phyloP scores from a whole-genome alignment of 2,797 vertebrate species.

The Mus minutoides region DNA sequence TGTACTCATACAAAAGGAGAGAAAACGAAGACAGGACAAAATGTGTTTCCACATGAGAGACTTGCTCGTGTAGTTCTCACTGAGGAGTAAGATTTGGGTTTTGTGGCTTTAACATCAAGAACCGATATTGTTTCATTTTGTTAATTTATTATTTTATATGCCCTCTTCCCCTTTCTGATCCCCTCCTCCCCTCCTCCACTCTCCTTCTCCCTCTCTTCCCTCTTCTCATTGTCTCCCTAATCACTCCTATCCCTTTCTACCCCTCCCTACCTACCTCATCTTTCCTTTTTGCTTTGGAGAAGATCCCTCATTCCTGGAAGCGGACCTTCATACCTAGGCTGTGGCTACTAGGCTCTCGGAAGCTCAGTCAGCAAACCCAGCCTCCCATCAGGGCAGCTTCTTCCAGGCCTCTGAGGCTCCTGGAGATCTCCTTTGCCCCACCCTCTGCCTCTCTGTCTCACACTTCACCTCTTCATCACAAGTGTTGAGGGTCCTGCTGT shows the following conservation, averaged over 20 bases:
- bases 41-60: background rate
- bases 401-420: background rate
- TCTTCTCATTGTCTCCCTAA: background rate
- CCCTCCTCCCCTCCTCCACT: background rate
- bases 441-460: background rate
- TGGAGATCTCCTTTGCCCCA: too few relatives aligned
- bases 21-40: background rate
- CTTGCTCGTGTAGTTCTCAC: background rate
- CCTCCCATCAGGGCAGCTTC: background rate
- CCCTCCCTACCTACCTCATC: background rate
- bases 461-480: background rate
- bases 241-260: background rate
- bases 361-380: background rate
- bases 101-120: background rate
- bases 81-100: background rate
- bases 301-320: background rate
- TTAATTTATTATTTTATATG: background rate
- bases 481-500: background rate
- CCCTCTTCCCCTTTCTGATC: background rate
- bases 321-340: background rate
- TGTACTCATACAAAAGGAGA: background rate
- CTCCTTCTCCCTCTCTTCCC: background rate
- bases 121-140: background rate
- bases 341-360: background rate
- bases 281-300: background rate